These are phyloP conservation scores for Mythimna ferrago DNA, from an alignment of 2,888 invertebrate species.

Conservation along the genomic window DNA sequence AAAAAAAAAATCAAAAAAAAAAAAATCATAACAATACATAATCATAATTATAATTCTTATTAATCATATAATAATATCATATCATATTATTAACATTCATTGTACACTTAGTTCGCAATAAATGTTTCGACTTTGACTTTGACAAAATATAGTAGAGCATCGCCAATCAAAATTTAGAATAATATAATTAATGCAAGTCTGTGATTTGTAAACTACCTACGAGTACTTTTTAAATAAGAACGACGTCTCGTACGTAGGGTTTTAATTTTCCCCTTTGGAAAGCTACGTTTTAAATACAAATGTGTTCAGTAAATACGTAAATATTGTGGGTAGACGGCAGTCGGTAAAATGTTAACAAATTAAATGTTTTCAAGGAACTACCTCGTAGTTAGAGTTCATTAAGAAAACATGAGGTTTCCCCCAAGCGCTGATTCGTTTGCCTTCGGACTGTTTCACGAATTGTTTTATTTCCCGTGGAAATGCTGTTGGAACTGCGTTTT, in stretches of 20 bases:
- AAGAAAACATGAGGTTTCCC: conserved; percentile 53
- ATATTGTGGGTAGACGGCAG: conserved; percentile 1
- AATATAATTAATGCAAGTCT: too few relatives aligned
- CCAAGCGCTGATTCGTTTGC: conserved; percentile 31
- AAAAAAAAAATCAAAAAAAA: too few relatives aligned
- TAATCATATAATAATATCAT: too few relatives aligned
- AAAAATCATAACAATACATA: too few relatives aligned
- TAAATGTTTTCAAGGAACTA: conserved; percentile 38
- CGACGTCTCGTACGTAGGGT: background rate
- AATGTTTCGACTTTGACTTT: too few relatives aligned
- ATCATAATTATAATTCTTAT: too few relatives aligned
- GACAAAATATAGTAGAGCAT: too few relatives aligned
- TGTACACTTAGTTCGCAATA: too few relatives aligned
- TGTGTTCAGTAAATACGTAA: conserved; percentile 21
- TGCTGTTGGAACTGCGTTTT: conserved; percentile 18
- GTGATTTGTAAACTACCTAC: too few relatives aligned
- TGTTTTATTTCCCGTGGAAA: conserved; percentile 23
- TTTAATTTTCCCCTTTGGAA: background rate
- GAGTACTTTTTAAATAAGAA: too few relatives aligned
- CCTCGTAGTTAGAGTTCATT: conserved; percentile 35
- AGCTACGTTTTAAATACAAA: background rate
- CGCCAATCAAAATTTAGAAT: too few relatives aligned
- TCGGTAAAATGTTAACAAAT: conserved; percentile 36
- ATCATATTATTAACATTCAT: too few relatives aligned
- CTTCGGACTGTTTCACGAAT: conserved; percentile 24